Conservation (phyloP, 2,888 invertebrate species). For the Augiades crinisus region DNA sequence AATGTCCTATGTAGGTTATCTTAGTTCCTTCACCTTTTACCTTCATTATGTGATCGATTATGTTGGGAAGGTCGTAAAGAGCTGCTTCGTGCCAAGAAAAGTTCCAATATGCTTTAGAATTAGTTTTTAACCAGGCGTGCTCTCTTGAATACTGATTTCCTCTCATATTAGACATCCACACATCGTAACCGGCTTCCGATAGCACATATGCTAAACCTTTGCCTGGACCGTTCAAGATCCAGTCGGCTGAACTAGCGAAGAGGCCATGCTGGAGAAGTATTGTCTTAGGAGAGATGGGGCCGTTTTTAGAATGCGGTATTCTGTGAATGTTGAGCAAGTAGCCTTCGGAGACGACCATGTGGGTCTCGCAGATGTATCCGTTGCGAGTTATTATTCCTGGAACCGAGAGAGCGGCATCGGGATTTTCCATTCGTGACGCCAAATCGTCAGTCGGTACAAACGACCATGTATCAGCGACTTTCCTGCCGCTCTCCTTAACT, state of each 20-base stretch:
- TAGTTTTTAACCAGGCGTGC: slow-evolving; percentile 79
- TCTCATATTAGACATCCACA: slow-evolving; percentile 92
- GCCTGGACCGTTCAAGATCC: slow-evolving; percentile 86
- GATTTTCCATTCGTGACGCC: slow-evolving; percentile 46
- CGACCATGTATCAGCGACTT: slow-evolving; percentile 49
- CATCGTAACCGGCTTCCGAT: slow-evolving; percentile 86
- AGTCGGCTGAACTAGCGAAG: slow-evolving; percentile 88
- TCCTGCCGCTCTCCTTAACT: slow-evolving; percentile 48
- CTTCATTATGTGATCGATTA: slow-evolving; percentile 84
- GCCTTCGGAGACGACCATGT: slow-evolving; percentile 89
- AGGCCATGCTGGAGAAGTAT: slow-evolving; percentile 91
- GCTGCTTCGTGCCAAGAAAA: slow-evolving; percentile 95
- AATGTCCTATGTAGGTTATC: slow-evolving; percentile 91
- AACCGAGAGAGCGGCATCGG: slow-evolving; percentile 57
- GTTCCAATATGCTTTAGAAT: slow-evolving; percentile 85
- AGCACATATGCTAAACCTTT: slow-evolving; percentile 85
- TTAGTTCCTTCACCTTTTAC: slow-evolving; percentile 52
- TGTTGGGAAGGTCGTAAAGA: slow-evolving; percentile 91
- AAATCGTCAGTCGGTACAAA: slow-evolving; percentile 45
- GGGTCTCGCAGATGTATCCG: slow-evolving; percentile 87
- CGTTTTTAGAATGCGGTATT: slow-evolving; percentile 81
- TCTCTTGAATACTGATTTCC: slow-evolving; percentile 89
- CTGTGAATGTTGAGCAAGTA: slow-evolving; percentile 91
- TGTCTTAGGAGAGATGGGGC: slow-evolving; percentile 48
- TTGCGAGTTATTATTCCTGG: slow-evolving; percentile 68